A percentile compares a stretch with the other conserved stretches of the same genome.
Evolutionary conservation across 2,888 invertebrate species (phyloP).

Genomic region (Aporophyla lueneburgensis): DNA sequence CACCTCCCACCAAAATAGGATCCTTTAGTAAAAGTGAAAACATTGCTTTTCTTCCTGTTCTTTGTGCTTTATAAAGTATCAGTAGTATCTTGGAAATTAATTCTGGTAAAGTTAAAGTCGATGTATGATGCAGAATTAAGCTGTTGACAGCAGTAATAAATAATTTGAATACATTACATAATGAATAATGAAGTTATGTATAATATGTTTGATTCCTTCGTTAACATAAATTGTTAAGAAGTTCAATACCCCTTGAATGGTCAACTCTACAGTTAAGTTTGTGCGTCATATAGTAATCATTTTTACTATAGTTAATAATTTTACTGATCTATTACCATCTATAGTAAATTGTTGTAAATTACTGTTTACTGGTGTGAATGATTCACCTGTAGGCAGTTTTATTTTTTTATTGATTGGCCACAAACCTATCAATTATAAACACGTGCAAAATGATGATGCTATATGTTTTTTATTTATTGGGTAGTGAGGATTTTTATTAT

Average conservation of each 20-base stretch:
- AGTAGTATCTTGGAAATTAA: conserved; percentile 2
- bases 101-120: not conserved
- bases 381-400: conserved; percentile 43
- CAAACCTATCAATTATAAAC: conserved; percentile 34
- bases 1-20: not conserved
- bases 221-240: conserved; percentile 23
- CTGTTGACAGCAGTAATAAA: conserved; percentile 24
- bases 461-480: too few species aligned
- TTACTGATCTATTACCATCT: conserved; percentile 23
- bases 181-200: not conserved
- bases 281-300: conserved; percentile 8
- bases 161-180: conserved; percentile 21
- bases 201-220: not conserved
- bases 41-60: not conserved
- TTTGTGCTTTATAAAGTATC: not conserved
- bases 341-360: conserved; percentile 51
- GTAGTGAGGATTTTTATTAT: not conserved
- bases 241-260: conserved; percentile 34
- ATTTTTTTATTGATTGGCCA: conserved; percentile 34
- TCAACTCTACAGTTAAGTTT: conserved; percentile 45
- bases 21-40: not conserved
- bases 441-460: conserved; percentile 9
- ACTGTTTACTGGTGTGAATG: conserved; percentile 26
- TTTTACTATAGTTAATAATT: conserved; percentile 25
- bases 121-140: not conserved